These are phyloP conservation scores for Synanthedon tipuliformis DNA, from an alignment of 2,888 invertebrate species.

Conservation along the genomic window DNA sequence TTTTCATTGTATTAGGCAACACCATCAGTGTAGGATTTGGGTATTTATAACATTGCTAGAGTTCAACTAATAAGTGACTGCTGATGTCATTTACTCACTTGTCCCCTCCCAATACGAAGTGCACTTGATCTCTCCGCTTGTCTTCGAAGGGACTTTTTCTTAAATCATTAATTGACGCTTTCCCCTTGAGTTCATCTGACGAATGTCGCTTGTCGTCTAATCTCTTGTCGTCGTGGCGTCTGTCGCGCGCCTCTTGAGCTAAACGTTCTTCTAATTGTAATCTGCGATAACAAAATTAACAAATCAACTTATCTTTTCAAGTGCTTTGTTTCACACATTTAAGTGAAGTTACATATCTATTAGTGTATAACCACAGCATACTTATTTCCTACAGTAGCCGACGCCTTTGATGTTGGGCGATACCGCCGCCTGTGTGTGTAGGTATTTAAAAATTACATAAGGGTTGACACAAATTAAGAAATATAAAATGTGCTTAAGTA, in stretches of 20 bases:
- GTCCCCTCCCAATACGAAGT: conserved; percentile 58
- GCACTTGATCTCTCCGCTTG: conserved; percentile 43
- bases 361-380: no score
- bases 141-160: conserved; percentile 43
- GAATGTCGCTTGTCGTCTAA: conserved; percentile 16
- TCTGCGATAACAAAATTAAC: conserved; percentile 16
- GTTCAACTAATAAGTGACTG: not conserved
- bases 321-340: no score
- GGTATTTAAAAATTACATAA: no score
- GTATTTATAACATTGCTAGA: not conserved
- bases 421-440: no score
- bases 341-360: no score
- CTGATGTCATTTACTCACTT: conserved; percentile 34
- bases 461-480: no score
- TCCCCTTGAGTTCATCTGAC: conserved; percentile 22
- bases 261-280: conserved; percentile 58
- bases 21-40: no score
- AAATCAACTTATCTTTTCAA: no score
- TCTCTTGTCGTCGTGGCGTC: conserved; percentile 34
- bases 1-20: no score
- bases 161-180: conserved; percentile 31
- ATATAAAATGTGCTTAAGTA: no score
- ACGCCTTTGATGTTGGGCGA: no score
- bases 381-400: no score
- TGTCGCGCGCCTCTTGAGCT: conserved; percentile 52